Conservation (phyloP, 2,113 vertebrate genomes). For the Hippocampus barbouri region DNA sequence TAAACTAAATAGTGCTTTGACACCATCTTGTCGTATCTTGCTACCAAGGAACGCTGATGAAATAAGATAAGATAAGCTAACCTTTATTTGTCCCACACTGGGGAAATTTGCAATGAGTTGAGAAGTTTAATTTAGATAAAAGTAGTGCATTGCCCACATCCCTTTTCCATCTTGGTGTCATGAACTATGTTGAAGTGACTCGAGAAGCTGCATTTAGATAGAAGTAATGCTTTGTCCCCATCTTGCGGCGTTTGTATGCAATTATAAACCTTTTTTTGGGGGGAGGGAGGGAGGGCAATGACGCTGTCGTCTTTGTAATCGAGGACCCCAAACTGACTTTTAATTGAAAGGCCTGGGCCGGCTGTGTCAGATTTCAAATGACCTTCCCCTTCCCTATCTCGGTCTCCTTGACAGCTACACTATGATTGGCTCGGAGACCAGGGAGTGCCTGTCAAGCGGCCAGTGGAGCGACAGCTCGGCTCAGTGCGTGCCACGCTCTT, state of each 20-base stretch:
- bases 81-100: no score
- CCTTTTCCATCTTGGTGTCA: no score
- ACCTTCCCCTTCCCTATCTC: not conserved
- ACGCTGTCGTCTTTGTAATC: not conserved
- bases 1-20: not conserved
- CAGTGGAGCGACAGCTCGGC: conserved; percentile 81
- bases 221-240: no score
- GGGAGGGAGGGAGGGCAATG: not conserved
- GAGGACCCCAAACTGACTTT: not conserved
- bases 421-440: conserved; percentile 80
- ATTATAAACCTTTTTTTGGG: not conserved
- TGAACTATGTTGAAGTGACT: no score
- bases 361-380: not conserved
- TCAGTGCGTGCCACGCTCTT: conserved; percentile 90
- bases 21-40: no score
- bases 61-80: no score
- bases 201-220: no score
- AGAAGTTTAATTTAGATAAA: no score
- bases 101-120: no score
- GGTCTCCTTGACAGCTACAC: conserved; percentile 77
- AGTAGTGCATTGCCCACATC: no score
- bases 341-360: not conserved
- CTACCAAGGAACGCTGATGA: no score
- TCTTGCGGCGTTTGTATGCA: not conserved
- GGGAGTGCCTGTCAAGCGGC: conserved; percentile 83